Evolutionary conservation across 2,888 invertebrate species (phyloP), one percentile per base, ranked within the genome.

Genomic region (Tigriopus californicus): DNA sequence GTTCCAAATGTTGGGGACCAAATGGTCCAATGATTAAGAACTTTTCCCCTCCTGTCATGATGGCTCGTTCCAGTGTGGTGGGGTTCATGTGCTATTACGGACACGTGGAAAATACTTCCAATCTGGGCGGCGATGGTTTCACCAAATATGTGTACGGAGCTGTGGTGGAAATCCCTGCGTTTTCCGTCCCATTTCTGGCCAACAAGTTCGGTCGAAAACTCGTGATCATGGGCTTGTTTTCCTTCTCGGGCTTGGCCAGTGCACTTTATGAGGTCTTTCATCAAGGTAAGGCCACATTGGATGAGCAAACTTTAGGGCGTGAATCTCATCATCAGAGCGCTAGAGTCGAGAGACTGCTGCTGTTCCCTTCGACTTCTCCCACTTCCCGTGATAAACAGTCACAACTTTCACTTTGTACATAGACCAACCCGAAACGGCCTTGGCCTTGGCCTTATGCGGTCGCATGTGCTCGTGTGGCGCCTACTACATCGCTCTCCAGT

Each of bases 401-500:
- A 4, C 41, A 41, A 10, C 24, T 40, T n/a, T 13, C 25, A 4
- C 18, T 22, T 54, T n/a, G 13, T 1, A 33, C 20, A 11, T 47
- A 22, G 18, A 11, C 41, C 24, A 25, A 11, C 24, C 18, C 12
- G 18, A 15, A 33, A 5, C 22, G 33, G 20, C 44, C 46, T 15
- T 33, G 33, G 33, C 33, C 33, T 33, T 33, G 33, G 40, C 88
- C 8, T 85, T 90, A 62, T 73, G 83, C 62, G 88, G 88, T 3
- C 74, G 89, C 18, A 87, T 89, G 65, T 83, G 85, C 62, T 83
- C 89, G 12, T 89, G 88, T 69, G 86, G 88, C 56, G 84, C 88
- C 0, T 89, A 89, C 72, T 89, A 88, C 70, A 88, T 89, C 63
- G 87, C 88, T 0, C 76, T 89, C 1, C 89, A 89, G 65, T 90